Conservation (phyloP, 2,888 invertebrate species). For the Germaria angustata region DNA sequence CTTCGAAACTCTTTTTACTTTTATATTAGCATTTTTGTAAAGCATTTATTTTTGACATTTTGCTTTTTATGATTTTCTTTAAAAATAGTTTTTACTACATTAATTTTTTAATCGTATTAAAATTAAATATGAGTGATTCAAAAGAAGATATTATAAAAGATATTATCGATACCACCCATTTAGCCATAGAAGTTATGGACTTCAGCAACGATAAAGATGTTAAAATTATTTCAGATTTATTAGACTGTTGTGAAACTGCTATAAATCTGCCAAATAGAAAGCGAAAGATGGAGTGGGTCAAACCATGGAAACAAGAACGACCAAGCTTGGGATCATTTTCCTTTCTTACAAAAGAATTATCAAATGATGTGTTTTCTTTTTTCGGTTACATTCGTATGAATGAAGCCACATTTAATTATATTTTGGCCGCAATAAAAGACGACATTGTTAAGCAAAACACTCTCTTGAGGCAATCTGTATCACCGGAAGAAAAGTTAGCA, state of each 20-base stretch:
- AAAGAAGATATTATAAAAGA: slow-evolving; percentile 18
- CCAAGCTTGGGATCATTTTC: slow-evolving; percentile 9
- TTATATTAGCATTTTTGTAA: not conserved
- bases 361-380: not conserved
- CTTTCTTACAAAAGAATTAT: not conserved
- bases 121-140: not conserved
- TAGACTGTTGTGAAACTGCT: not conserved
- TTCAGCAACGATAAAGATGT: not conserved
- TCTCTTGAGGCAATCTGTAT: not conserved
- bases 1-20: not conserved
- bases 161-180: slow-evolving; percentile 1
- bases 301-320: not conserved
- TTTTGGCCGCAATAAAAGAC: not conserved
- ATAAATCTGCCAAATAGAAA: not conserved
- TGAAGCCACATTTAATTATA: not conserved
- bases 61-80: not conserved
- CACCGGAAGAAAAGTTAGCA: not conserved
- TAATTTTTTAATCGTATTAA: not conserved
- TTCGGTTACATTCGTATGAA: not conserved
- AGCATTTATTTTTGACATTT: slow-evolving; percentile 7
- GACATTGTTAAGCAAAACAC: slow-evolving; percentile 31
- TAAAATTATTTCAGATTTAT: not conserved
- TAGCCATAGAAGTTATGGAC: slow-evolving; percentile 1
- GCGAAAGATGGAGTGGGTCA: not conserved
- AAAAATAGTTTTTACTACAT: not conserved